phyloP scores from a whole-genome alignment of 2,888 invertebrate genomes.

The Lasioglossum vierecki region DNA sequence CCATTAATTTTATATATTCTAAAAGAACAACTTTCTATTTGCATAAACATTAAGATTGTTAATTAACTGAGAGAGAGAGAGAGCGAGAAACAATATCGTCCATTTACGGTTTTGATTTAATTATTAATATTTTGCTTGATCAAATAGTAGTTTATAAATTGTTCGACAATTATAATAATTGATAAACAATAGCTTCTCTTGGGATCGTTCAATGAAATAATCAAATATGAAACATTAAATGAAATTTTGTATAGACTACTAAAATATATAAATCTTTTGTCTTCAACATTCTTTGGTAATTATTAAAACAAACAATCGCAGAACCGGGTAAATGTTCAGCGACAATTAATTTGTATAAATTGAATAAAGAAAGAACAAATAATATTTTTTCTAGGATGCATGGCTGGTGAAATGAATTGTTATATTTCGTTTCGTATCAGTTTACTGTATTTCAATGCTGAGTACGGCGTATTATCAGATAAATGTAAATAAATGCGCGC shows the following conservation, averaged over 20 bases:
- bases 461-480: conserved; percentile 60
- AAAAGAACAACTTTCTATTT: not conserved
- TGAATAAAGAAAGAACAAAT: not conserved
- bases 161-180: not conserved
- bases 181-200: not conserved
- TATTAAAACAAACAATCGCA: not conserved
- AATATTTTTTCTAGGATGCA: conserved; percentile 31
- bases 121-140: not conserved
- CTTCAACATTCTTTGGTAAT: not conserved
- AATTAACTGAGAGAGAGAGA: not conserved
- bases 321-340: not conserved
- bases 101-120: not conserved
- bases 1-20: not conserved
- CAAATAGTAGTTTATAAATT: not conserved
- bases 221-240: not conserved
- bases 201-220: too few species aligned
- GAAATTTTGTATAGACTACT: not conserved
- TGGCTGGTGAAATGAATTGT: conserved; percentile 43
- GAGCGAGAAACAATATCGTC: not conserved
- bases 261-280: not conserved
- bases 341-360: not conserved
- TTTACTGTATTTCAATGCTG: conserved; percentile 65
- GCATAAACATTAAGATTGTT: not conserved
- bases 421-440: conserved; percentile 49
- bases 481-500: conserved; percentile 62